Evolutionary conservation across 2,113 vertebrate genomes (phyloP).

Genomic region (Gila orcuttii): DNA sequence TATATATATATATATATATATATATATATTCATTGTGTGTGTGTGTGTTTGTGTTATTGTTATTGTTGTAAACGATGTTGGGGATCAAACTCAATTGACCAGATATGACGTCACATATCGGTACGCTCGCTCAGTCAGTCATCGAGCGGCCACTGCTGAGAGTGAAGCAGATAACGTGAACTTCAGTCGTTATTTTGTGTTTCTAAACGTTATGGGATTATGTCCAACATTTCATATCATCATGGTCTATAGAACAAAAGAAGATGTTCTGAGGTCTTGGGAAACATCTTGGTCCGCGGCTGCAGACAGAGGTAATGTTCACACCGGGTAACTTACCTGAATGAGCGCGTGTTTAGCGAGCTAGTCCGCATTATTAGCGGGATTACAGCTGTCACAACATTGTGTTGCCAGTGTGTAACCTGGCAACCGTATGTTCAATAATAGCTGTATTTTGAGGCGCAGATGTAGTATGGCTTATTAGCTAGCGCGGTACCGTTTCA

Average conservation of each 20-base stretch:
- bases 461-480: not conserved
- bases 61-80: not conserved
- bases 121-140: not conserved
- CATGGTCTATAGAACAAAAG: constrained; percentile 19
- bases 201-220: constrained; percentile 3
- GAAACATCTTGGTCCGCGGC: not conserved
- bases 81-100: not conserved
- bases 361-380: constrained; percentile 29
- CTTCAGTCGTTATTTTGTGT: not conserved
- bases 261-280: not conserved
- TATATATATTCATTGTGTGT: not conserved
- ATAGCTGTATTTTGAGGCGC: not conserved
- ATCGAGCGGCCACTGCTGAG: not conserved
- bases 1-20: too few species aligned
- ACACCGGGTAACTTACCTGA: constrained; percentile 17
- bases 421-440: not conserved
- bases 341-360: not conserved
- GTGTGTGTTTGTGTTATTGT: not conserved
- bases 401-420: not conserved
- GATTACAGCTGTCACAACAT: constrained; percentile 37
- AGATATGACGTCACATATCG: constrained; percentile 17
- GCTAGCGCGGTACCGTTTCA: not conserved
- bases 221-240: not conserved
- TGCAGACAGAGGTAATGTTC: constrained; percentile 23
- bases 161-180: not conserved